phyloP scores from a whole-genome alignment of 2,797 vertebrate species.

The Muraenolepis orangiensis region DNA sequence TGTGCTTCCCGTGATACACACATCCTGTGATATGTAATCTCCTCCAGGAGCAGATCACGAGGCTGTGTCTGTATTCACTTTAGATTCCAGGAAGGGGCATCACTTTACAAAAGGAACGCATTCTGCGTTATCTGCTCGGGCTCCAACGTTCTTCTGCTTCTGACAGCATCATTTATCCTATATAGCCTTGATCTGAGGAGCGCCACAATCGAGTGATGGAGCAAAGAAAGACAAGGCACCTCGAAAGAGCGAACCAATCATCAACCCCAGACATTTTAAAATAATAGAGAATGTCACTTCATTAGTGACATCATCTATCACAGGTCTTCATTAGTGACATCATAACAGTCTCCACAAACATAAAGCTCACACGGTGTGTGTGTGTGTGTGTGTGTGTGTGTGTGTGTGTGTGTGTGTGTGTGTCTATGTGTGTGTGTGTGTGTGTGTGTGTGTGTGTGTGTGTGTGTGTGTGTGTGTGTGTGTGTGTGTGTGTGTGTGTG shows the following conservation, averaged over 20 bases:
- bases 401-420: neutral
- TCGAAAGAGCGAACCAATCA: neutral
- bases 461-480: neutral
- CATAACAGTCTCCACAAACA: neutral
- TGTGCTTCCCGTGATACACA: neutral
- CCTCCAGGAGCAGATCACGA: neutral
- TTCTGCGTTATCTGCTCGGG: conserved; percentile 38
- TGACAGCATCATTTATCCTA: conserved; percentile 17
- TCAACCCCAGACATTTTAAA: neutral
- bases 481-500: neutral
- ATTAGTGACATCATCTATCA: neutral
- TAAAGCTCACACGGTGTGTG: no score
- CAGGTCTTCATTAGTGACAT: neutral
- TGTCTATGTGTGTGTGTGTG: neutral
- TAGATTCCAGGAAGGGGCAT: conserved; percentile 35
- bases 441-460: neutral
- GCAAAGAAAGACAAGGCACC: neutral
- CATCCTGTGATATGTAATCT: neutral
- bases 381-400: neutral
- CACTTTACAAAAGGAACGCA: conserved; percentile 38
- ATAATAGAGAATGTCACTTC: neutral
- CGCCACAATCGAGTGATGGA: conserved; percentile 16
- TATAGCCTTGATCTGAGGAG: conserved; percentile 16
- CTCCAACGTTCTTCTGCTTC: conserved; percentile 18
- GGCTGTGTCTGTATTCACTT: conserved; percentile 9